A percentile compares a stretch with the other conserved stretches of the same genome.
Evolutionary conservation across 30 jellyfish, hydroid and myxozoan genomes (phyloP).

Genomic region (Chironex yamaguchii): DNA sequence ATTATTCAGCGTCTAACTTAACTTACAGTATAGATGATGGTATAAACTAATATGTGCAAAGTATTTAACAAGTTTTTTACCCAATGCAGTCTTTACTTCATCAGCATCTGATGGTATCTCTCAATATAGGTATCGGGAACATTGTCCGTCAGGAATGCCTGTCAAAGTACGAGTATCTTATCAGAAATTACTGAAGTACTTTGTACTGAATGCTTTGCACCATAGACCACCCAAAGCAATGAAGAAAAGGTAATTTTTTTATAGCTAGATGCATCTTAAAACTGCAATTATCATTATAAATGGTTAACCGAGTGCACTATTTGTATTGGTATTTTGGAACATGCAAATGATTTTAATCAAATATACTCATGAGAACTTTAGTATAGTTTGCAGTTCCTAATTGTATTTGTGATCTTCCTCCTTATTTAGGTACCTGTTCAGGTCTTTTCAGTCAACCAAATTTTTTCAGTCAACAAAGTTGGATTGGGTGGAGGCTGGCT

Average conservation of each 20-base stretch:
- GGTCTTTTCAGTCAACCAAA: constrained; percentile 99
- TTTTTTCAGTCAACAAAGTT: constrained; percentile 96
- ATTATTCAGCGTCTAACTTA: too few species aligned
- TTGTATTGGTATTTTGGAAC: too few species aligned
- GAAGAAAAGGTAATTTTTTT: constrained; percentile 79
- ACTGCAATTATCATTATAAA: too few species aligned
- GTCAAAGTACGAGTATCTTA: constrained; percentile 98
- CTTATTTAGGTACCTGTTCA: constrained; percentile 76
- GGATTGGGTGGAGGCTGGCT: constrained; percentile 99
- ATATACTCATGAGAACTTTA: too few species aligned
- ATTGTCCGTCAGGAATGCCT: constrained; percentile 97
- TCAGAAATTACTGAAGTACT: constrained; percentile 93
- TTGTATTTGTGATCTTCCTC: too few species aligned
- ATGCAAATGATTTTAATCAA: too few species aligned
- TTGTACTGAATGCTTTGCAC: constrained; percentile 95
- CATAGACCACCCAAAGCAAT: constrained; percentile 99
- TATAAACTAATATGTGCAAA: too few species aligned
- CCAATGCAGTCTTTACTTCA: not conserved
- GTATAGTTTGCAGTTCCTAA: too few species aligned
- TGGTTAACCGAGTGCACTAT: too few species aligned
- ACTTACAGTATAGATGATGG: too few species aligned
- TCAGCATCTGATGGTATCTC: not conserved
- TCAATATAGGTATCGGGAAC: constrained; percentile 91
- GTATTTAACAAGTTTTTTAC: not conserved
- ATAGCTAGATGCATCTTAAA: too few species aligned